Evolutionary conservation across 2,797 vertebrate species (phyloP), one percentile per base, ranked within the genome.

Genomic region (Pempheris klunzingeri): DNA sequence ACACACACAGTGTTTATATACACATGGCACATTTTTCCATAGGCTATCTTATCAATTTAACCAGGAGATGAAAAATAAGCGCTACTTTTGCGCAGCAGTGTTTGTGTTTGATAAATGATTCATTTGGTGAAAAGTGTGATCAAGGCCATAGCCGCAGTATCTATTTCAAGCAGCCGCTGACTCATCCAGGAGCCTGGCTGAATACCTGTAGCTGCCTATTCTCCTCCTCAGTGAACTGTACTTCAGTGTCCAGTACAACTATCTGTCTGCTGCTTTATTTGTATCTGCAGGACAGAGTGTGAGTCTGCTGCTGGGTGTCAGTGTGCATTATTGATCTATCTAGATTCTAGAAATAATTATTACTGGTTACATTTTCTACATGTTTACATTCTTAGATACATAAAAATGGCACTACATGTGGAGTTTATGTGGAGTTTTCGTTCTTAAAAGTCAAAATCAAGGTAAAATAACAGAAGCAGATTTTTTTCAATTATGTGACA

Each of bases 41-140:
- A 87, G 87, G 84, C 87, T 61, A 76, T 88, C 88, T 92, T 93
- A 93, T 92, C 88, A 90, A 86, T 93, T 92, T 88, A 88, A 89
- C 84, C 92, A 93, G 90, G 87, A 90, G 86, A 88, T 86, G 87
- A 79, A 89, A 88, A 92, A 86, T 87, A 87, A 90, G 87, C 85
- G 2, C 74, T 41, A 75, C 77, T 90, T 84, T 86, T 86, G 77
- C 53, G 73, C 82, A 52, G 86, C 81, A 67, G 75, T 90, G 87
- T 93, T 92, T 92, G 88, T 81, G 74, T 90, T 90, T 91, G 90
- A 93, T 92, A 91, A 94, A 94, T 92, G 90, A 93, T 93, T 93
- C 82, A 92, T 93, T 94, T 92, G 87, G 83, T 66, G 78, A 88
- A 90, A 91, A 92, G 89, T 89, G 89, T 90, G 88, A 92, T 93